These are phyloP conservation scores for Caenorhabditis wallacei DNA, from an alignment of 2,888 invertebrate genomes.

Conservation along the genomic window DNA sequence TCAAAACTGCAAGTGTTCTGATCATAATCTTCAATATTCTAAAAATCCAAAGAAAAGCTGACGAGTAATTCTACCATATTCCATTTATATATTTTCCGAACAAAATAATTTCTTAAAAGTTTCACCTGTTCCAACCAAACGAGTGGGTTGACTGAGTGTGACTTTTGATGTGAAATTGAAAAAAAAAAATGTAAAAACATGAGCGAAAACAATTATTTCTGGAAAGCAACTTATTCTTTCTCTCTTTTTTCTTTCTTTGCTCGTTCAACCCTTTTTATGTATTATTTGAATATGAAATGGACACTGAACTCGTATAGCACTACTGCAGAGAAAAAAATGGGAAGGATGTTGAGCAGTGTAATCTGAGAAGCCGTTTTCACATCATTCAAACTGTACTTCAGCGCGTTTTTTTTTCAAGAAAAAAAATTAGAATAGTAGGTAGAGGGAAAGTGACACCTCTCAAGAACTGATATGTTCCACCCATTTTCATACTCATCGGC, in stretches of 20 bases:
- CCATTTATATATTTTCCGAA: conserved; percentile 36
- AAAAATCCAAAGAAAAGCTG: no score
- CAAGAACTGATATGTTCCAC: not conserved
- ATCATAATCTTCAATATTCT: no score
- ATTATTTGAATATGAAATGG: conserved; percentile 23
- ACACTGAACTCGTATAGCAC: conserved; percentile 47
- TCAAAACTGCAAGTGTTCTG: no score
- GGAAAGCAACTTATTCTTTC: conserved; percentile 1
- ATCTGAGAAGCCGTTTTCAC: conserved; percentile 59
- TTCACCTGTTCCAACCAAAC: conserved; percentile 21
- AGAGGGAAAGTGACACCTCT: not conserved
- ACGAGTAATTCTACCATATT: conserved; percentile 28
- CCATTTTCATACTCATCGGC: conserved; percentile 25
- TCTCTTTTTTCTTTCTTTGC: not conserved
- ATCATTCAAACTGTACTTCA: conserved; percentile 51
- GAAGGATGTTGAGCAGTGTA: conserved; percentile 25
- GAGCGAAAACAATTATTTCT: conserved; percentile 54
- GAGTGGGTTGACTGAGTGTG: conserved; percentile 57
- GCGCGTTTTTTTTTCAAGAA: not conserved
- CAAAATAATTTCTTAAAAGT: conserved; percentile 26
- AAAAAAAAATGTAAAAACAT: conserved; percentile 18
- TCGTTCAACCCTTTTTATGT: conserved; percentile 6
- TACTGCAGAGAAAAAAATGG: conserved; percentile 7
- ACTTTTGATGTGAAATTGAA: conserved; percentile 53
- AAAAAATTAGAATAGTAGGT: not conserved